phyloP scores from a whole-genome alignment of 2,888 invertebrate genomes.

The Idaea dimidiata region DNA sequence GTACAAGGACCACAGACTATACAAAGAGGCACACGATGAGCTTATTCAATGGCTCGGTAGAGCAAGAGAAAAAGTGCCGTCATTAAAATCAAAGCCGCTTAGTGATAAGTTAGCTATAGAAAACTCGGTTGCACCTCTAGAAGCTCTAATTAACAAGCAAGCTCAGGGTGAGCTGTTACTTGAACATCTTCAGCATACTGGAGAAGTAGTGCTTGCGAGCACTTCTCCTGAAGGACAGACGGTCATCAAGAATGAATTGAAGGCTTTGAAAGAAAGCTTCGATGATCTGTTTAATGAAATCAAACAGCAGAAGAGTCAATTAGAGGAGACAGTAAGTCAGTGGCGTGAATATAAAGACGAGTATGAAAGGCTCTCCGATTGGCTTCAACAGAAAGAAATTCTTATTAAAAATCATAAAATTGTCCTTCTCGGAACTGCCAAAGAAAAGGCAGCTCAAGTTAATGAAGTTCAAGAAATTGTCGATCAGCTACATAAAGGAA shows the following conservation, averaged over 20 bases:
- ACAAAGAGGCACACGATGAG: conserved; percentile 95
- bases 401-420: conserved; percentile 94
- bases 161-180: conserved; percentile 93
- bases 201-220: conserved; percentile 91
- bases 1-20: conserved; percentile 92
- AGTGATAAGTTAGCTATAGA: conserved; percentile 94
- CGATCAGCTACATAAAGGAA: conserved; percentile 87
- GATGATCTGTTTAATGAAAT: conserved; percentile 92
- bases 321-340: conserved; percentile 90
- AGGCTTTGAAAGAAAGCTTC: conserved; percentile 91
- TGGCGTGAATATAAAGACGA: conserved; percentile 96
- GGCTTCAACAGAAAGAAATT: conserved; percentile 95
- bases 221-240: conserved; percentile 90
- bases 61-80: conserved; percentile 93
- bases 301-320: conserved; percentile 89
- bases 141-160: conserved; percentile 92
- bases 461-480: conserved; percentile 89
- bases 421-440: conserved; percentile 87
- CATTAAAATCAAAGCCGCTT: conserved; percentile 90
- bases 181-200: conserved; percentile 93
- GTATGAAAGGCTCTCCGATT: conserved; percentile 93
- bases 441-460: conserved; percentile 93
- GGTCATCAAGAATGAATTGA: conserved; percentile 91
- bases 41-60: conserved; percentile 93
- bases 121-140: conserved; percentile 92